These are phyloP conservation scores for Heliconius charithonia DNA, from an alignment of 2,888 invertebrate genomes.

Conservation along the genomic window DNA sequence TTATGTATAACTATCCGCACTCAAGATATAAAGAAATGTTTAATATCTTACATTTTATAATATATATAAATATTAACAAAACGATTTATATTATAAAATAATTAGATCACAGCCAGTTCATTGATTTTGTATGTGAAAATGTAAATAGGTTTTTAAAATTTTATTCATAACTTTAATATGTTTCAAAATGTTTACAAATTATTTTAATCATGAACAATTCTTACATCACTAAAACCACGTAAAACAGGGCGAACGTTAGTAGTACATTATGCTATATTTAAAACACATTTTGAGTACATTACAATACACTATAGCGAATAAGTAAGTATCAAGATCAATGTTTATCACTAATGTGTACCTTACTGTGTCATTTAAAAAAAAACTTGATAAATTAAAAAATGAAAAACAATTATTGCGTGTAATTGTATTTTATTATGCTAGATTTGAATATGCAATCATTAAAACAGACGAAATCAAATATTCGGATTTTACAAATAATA, in stretches of 20 bases:
- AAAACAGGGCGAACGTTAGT: not conserved
- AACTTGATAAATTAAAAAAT: conserved; percentile 1
- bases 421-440: conserved; percentile 25
- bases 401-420: not conserved
- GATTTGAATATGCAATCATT: not conserved
- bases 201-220: not conserved
- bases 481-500: not conserved
- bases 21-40: conserved; percentile 46
- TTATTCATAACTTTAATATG: not conserved
- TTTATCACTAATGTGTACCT: not conserved
- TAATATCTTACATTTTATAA: conserved; percentile 44
- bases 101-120: conserved; percentile 54
- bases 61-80: conserved; percentile 45
- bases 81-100: conserved; percentile 44
- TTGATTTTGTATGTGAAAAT: conserved; percentile 39
- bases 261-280: conserved; percentile 1
- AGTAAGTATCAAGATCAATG: not conserved
- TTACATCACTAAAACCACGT: conserved; percentile 10
- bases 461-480: not conserved
- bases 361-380: conserved; percentile 3
- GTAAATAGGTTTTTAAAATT: conserved; percentile 5
- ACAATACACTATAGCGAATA: not conserved
- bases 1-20: conserved; percentile 28
- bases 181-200: not conserved
- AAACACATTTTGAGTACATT: not conserved